Conservation (phyloP, 2,797 vertebrate species). For the Numenius phaeopus region DNA sequence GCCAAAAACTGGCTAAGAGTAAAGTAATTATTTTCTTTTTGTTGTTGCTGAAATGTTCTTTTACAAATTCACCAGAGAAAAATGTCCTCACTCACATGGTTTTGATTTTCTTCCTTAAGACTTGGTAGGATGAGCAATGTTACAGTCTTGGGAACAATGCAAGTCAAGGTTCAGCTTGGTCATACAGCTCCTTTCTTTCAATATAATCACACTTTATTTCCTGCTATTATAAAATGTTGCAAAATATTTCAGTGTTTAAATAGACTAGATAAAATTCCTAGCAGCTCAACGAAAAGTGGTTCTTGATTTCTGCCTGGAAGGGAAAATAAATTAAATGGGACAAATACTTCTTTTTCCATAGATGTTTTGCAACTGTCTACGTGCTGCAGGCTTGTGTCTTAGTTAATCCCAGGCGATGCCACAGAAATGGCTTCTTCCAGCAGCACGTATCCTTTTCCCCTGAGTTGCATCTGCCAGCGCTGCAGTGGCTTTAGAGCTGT, state of each 20-base stretch:
- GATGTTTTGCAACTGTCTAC: neutral
- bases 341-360: neutral
- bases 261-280: slow-evolving; percentile 5
- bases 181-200: neutral
- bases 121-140: neutral
- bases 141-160: slow-evolving; percentile 9
- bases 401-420: neutral
- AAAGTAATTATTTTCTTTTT: neutral
- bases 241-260: neutral
- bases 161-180: slow-evolving; percentile 12
- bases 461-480: slow-evolving; percentile 6
- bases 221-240: neutral
- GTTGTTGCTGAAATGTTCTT: neutral
- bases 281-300: neutral
- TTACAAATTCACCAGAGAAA: neutral
- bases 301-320: neutral
- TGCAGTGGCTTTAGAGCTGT: slow-evolving; percentile 51
- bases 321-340: neutral
- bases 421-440: neutral
- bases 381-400: neutral
- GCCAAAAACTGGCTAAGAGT: neutral
- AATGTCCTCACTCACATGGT: neutral
- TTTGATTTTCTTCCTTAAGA: slow-evolving; percentile 41
- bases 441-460: neutral
- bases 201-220: neutral